These are phyloP conservation scores for Mercenaria mercenaria DNA, from an alignment of 1,140 invertebrate species.

Conservation along the genomic window DNA sequence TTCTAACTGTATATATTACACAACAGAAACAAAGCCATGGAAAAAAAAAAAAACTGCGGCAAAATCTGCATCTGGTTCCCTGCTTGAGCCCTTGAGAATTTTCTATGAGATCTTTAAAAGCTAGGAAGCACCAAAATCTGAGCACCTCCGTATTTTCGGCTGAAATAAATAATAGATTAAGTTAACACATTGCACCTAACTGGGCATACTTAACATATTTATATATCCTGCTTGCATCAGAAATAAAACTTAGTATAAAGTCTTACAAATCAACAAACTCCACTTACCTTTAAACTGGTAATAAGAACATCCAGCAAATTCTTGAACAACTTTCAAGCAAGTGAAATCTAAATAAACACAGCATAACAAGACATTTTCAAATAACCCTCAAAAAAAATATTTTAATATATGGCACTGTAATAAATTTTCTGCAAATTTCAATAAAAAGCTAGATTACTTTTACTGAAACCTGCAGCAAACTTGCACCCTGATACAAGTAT, in stretches of 20 bases:
- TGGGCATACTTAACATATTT: conserved; percentile 17
- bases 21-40: neutral
- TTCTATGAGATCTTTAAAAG: conserved; percentile 59
- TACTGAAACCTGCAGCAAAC: neutral
- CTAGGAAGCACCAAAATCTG: conserved; percentile 55
- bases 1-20: neutral
- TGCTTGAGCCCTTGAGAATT: conserved; percentile 30
- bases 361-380: neutral
- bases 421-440: neutral
- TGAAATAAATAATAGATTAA: conserved; percentile 53
- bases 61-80: conserved; percentile 14
- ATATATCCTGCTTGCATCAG: too few relatives aligned
- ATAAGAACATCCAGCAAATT: neutral
- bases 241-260: neutral
- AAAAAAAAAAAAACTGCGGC: conserved; percentile 13
- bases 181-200: neutral
- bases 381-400: neutral
- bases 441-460: neutral
- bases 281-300: neutral
- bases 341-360: neutral
- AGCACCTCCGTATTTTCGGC: conserved; percentile 55
- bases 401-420: neutral
- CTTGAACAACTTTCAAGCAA: neutral
- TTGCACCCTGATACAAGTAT: neutral
- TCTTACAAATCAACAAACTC: neutral